Evolutionary conservation across 2,888 invertebrate species (phyloP), one percentile per base, ranked within the genome.

Genomic region (Parnassius glacialis): DNA sequence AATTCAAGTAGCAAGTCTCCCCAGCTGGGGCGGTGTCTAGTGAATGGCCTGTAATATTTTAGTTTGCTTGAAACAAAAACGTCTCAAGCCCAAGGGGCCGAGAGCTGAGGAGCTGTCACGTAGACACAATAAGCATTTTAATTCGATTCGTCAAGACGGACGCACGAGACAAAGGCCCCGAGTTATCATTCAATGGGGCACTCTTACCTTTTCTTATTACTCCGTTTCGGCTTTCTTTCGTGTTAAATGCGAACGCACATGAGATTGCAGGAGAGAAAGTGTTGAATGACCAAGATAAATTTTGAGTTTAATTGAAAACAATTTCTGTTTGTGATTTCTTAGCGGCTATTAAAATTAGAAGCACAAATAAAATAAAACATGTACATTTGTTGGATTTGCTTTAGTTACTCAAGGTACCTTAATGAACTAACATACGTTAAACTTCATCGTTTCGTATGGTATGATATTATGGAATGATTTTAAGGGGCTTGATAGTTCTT

Each of bases 151-250:
- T 90, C 91, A 88, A 85, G 90, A 87, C 87, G 90, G 88, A 86
- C 90, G 82, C 81, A 69, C 74, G 83, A 85, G 89, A 91, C 90
- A 91, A 90, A 90, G 88, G 84, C 79, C 76, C 76, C 75, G 85
- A 84, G 91, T 92, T 92, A 91, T 92, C 91, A 92, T 92, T 92
- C 92, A 91, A 90, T 86, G 87, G 90, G 87, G 91, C 90, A 89
- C 90, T 89, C 81, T 85, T 85, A 87, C 90, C 91, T 89, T 88
- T 87, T 90, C 89, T 90, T 90, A 89, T 90, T 89, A 90, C 87
- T 90, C 87, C 76, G 81, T 83, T 82, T 80, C 82, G 83, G 85
- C 81, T 86, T 88, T 83, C 84, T 85, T 84, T 81, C 79, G 82
- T 84, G 85, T 80, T 83, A 81, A 42, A 79, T 64, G 71, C 65